A percentile compares a stretch with the other conserved stretches of the same genome.
phyloP scores from a whole-genome alignment of 1,140 invertebrate genomes.

The Cherax destructor region DNA sequence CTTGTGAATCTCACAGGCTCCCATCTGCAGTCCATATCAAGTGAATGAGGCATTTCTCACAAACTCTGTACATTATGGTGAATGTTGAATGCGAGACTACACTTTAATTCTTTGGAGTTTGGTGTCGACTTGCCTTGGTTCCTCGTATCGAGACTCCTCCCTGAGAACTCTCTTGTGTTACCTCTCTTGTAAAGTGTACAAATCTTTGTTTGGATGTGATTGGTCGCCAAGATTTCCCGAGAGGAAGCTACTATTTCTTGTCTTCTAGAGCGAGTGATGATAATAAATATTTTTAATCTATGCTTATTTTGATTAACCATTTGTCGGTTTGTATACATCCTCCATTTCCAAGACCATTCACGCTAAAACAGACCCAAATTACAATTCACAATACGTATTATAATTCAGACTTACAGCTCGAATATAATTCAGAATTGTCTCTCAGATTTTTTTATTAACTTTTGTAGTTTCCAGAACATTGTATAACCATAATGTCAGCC shows the following conservation, averaged over 20 bases:
- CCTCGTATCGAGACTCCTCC: slow-evolving; percentile 8
- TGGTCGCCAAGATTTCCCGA: slow-evolving; percentile 52
- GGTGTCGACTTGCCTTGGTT: background rate
- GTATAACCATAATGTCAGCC: too few species aligned
- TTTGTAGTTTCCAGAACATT: too few species aligned
- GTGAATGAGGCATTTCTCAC: slow-evolving; percentile 16
- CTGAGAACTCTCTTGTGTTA: slow-evolving; percentile 42
- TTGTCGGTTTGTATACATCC: background rate
- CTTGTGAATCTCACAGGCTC: slow-evolving; percentile 43
- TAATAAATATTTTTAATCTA: slow-evolving; percentile 66
- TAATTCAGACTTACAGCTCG: too few species aligned
- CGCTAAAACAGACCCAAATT: too few species aligned
- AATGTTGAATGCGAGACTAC: slow-evolving; percentile 9
- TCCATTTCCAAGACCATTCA: background rate
- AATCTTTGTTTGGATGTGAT: slow-evolving; percentile 65
- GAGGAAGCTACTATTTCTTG: slow-evolving; percentile 62
- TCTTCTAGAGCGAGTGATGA: slow-evolving; percentile 62
- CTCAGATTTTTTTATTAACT: too few species aligned
- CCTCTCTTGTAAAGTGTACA: slow-evolving; percentile 62
- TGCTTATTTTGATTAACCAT: background rate
- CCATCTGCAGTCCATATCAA: slow-evolving; percentile 45
- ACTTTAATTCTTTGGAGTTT: slow-evolving; percentile 6
- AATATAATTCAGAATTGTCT: too few species aligned
- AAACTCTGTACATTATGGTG: slow-evolving; percentile 5
- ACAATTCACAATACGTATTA: too few species aligned